Percentiles rank a stretch among this genome's conserved stretches.
These are phyloP conservation scores for Butorides virescens DNA, from an alignment of 2,113 vertebrate species.

Conservation along the genomic window DNA sequence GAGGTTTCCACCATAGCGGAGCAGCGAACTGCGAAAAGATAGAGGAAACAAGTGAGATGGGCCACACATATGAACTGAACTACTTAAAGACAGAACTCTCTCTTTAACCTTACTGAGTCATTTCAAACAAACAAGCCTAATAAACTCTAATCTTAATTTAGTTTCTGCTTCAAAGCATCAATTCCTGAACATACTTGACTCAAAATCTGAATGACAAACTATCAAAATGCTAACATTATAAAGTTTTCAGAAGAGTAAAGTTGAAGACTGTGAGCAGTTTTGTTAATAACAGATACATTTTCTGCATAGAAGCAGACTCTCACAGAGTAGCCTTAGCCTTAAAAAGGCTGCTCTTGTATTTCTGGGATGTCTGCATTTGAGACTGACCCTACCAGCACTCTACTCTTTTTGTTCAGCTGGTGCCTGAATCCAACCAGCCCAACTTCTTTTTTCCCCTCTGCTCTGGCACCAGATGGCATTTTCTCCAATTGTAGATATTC, in stretches of 20 bases:
- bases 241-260: background rate
- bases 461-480: background rate
- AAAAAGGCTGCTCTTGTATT: background rate
- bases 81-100: background rate
- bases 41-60: background rate
- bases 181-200: background rate
- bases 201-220: background rate
- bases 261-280: background rate
- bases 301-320: background rate
- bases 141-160: background rate
- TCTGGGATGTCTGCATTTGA: background rate
- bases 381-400: background rate
- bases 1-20: slow-evolving; percentile 94
- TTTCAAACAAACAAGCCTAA: background rate
- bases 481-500: background rate
- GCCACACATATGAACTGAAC: accelerated
- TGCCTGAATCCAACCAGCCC: background rate
- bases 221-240: background rate
- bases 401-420: background rate
- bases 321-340: background rate
- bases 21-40: slow-evolving; percentile 81
- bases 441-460: background rate
- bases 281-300: background rate
- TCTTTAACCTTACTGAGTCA: background rate
- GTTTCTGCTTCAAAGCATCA: background rate